Percentiles rank a stretch among this genome's conserved stretches.
Conservation (phyloP, 2,113 vertebrate genomes). For the Vimba vimba region DNA sequence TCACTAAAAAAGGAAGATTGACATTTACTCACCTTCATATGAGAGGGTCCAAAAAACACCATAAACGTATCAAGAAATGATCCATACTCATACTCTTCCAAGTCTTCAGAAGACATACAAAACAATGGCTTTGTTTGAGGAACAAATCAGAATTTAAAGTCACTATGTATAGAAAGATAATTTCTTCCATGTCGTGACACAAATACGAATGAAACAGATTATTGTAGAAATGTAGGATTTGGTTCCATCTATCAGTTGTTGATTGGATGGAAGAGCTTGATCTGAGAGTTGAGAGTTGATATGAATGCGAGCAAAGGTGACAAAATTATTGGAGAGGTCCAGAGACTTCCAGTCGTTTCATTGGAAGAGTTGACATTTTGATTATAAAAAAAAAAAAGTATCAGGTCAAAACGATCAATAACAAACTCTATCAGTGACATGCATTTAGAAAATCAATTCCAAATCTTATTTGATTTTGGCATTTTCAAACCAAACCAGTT, state of each 20-base stretch:
- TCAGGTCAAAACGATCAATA: too few species aligned
- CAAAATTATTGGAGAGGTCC: neutral
- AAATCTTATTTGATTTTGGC: neutral
- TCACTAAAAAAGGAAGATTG: neutral
- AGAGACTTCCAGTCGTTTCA: neutral
- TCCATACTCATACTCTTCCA: neutral
- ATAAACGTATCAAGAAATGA: neutral
- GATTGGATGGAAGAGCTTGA: too few species aligned
- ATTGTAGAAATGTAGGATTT: too few species aligned
- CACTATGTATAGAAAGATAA: too few species aligned
- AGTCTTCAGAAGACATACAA: neutral
- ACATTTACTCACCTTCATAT: neutral
- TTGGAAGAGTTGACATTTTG: neutral
- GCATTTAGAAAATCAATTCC: neutral
- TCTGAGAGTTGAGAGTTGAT: too few species aligned
- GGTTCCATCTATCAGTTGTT: too few species aligned
- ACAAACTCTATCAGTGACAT: neutral
- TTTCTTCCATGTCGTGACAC: neutral
- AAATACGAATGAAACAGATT: neutral
- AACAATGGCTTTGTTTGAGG: neutral
- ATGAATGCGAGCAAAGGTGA: neutral
- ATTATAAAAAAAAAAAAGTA: neutral
- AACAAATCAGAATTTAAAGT: neutral
- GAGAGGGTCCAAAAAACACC: neutral
- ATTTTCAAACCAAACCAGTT: neutral